Percentiles rank a stretch among this genome's conserved stretches.
Evolutionary conservation across 2,797 vertebrate species (phyloP).

Genomic region (Orientallactaga sibirica): DNA sequence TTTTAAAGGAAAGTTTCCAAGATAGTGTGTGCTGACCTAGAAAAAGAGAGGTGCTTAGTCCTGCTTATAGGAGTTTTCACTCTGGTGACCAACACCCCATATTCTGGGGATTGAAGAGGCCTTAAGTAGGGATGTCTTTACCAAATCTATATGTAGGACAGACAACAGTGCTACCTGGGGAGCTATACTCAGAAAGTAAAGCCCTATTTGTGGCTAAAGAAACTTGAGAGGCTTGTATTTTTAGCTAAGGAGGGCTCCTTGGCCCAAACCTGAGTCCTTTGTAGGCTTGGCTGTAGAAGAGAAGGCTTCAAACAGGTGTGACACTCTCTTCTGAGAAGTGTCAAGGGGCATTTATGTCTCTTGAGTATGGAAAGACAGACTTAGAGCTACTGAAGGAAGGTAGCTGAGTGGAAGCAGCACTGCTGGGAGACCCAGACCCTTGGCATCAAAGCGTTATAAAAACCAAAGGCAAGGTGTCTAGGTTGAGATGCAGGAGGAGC

Average conservation of each 20-base stretch:
- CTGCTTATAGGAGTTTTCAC: constrained; percentile 22
- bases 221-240: constrained; percentile 71
- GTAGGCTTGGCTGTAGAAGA: constrained; percentile 50
- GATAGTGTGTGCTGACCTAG: not conserved
- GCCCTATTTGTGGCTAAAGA: constrained; percentile 14
- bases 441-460: constrained; percentile 56
- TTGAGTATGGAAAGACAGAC: constrained; percentile 44
- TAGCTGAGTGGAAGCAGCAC: constrained; percentile 53
- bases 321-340: constrained; percentile 8
- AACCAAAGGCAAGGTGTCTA: constrained; percentile 47
- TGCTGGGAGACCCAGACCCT: constrained; percentile 30
- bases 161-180: constrained; percentile 36
- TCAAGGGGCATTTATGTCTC: constrained; percentile 44
- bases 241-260: constrained; percentile 41
- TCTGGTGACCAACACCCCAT: not conserved
- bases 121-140: constrained; percentile 29
- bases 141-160: constrained; percentile 11
- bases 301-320: constrained; percentile 67
- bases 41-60: constrained; percentile 31
- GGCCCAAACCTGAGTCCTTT: constrained; percentile 11
- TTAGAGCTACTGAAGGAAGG: constrained; percentile 46
- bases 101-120: constrained; percentile 25
- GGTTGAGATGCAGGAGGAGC: constrained; percentile 26
- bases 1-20: constrained; percentile 60
- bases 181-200: constrained; percentile 24